These are phyloP conservation scores for Podarcis siculus DNA, from an alignment of 2,797 vertebrate genomes.

Conservation along the genomic window DNA sequence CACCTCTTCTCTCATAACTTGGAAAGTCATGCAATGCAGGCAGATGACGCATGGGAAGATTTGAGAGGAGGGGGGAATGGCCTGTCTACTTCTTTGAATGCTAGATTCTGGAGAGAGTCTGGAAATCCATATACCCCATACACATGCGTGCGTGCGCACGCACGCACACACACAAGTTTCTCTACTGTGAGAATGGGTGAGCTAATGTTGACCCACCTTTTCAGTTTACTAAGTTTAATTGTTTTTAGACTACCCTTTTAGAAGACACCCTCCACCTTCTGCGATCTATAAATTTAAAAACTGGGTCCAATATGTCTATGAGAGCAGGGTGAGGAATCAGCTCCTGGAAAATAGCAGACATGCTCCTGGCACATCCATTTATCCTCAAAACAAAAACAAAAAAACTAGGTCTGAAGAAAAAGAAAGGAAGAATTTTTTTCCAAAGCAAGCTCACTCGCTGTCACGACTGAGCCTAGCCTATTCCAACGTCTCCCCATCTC, in stretches of 20 bases:
- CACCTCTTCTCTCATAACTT: background rate
- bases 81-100: background rate
- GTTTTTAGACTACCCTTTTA: background rate
- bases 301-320: background rate
- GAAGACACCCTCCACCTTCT: no score
- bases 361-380: background rate
- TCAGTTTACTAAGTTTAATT: background rate
- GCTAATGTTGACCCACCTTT: background rate
- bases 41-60: background rate
- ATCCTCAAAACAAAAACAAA: background rate
- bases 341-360: background rate
- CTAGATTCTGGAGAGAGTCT: background rate
- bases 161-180: background rate
- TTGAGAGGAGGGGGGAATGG: background rate
- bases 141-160: fast-evolving
- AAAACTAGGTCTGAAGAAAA: background rate
- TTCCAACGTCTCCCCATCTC: background rate
- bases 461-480: background rate
- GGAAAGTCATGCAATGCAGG: background rate
- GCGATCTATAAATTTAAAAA: background rate
- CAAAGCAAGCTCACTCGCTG: background rate
- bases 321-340: background rate
- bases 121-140: no score
- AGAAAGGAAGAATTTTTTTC: background rate
- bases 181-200: background rate